Evolutionary conservation across 2,797 vertebrate species (phyloP).

Genomic region (Falco cherrug): DNA sequence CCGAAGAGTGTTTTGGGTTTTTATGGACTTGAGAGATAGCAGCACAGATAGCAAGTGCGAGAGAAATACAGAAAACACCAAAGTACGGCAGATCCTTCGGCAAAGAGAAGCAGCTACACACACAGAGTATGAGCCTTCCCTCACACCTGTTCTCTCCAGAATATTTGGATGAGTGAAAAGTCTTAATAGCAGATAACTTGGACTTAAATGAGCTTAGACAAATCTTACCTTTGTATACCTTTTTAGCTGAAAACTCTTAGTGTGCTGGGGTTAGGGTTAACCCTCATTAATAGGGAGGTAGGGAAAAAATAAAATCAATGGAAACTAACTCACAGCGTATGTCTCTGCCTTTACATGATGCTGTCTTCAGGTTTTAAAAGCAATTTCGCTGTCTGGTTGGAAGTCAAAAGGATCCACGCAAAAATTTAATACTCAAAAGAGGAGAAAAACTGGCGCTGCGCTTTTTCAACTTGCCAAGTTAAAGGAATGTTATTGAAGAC

Average conservation of each 20-base stretch:
- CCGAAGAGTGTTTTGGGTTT: fast-evolving
- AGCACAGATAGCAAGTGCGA: background rate
- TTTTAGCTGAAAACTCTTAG: background rate
- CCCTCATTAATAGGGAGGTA: background rate
- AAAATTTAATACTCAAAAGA: slow-evolving; percentile 61
- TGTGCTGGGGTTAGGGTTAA: background rate
- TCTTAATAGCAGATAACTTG: background rate
- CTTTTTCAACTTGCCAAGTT: slow-evolving; percentile 61
- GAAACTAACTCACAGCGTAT: background rate
- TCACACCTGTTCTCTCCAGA: background rate
- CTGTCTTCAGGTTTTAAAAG: slow-evolving; percentile 31
- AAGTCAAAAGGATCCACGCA: slow-evolving; percentile 47
- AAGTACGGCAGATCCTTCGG: fast-evolving
- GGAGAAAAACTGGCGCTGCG: slow-evolving; percentile 14
- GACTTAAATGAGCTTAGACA: background rate
- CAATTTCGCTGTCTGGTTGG: background rate
- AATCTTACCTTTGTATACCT: background rate
- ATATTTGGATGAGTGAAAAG: background rate
- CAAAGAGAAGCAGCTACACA: background rate
- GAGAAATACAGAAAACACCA: background rate
- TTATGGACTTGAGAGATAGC: background rate
- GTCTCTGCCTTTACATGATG: background rate
- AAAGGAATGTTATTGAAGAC: slow-evolving; percentile 71
- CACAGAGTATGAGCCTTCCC: fast-evolving
- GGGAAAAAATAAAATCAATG: background rate